Base-by-base conservation (phyloP, 2,797 vertebrate species). In the Garrulus glandarius region DNA sequence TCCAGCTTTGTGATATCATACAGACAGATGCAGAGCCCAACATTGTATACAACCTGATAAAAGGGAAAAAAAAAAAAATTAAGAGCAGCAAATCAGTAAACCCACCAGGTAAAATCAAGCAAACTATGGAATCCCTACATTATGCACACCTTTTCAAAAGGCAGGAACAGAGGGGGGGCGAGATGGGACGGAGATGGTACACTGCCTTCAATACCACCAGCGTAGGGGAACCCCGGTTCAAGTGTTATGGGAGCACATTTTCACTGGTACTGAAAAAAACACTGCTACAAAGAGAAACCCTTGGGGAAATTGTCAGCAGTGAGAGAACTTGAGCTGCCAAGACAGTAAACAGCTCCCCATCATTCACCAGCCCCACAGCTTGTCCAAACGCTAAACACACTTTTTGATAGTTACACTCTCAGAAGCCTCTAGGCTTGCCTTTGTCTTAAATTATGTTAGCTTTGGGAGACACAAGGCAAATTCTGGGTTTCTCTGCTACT, bases 1-100 rank as follows among this genome's bases (percentile, higher is more conserved):
- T 99, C 99, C 96, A 99, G 97, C 94, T 99, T 99, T 46, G 98
- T 99, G 97, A 99, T 99, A 96, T 99, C 99, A 57, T 99, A 99
- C 52, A 99, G 95, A 87, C 99, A 99, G 97, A 99, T 98, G 91
- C 99, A 99, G 83, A 99, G 98, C 29, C 99, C 99, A 1, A 99
- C 99, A 2, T 98, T 99, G 98, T 98, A 99, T 11, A 99, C 99
- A 2, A 99, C 99, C 99, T 99, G 96, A 24, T 44, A 55, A 16
- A 37, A 96, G 11, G 9, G n/a, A 57, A 36, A 29, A 13, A 5
- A 4, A 37, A 5, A 4, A 37, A 64, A 30, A 21, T 9, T 9
- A 53, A 89, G 34, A 89, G 47, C 81, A 91, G 13, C 37, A 82
- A 68, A 85, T 46, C 11, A 65, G 89, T 36, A 46, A 86, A 71